These are phyloP conservation scores for Smittia aterrima DNA, from an alignment of 2,888 invertebrate species.

Conservation along the genomic window DNA sequence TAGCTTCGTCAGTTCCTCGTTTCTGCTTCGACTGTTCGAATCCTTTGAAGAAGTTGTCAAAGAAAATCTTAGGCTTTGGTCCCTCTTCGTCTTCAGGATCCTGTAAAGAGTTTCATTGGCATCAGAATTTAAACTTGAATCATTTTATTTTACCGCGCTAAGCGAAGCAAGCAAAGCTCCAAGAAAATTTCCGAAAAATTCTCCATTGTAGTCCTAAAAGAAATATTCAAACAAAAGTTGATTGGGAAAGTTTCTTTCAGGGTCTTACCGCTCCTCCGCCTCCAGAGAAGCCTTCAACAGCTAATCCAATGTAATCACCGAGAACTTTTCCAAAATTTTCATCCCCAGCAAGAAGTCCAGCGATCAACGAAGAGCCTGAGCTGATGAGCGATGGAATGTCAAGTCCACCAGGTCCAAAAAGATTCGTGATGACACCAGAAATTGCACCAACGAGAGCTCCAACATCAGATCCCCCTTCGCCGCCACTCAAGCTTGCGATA, in stretches of 20 bases:
- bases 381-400: constrained; percentile 51
- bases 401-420: constrained; percentile 54
- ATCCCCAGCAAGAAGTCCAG: constrained; percentile 51
- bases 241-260: too few relatives aligned
- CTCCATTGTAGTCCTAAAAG: constrained; percentile 51
- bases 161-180: constrained; percentile 52
- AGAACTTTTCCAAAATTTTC: constrained; percentile 53
- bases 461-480: constrained; percentile 53
- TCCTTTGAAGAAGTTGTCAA: constrained; percentile 48
- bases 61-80: constrained; percentile 50
- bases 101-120: constrained; percentile 44
- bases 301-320: constrained; percentile 51
- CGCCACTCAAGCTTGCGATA: constrained; percentile 53
- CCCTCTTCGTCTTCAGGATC: constrained; percentile 53
- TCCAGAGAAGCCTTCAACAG: constrained; percentile 49
- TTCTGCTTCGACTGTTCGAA: constrained; percentile 50
- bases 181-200: constrained; percentile 52
- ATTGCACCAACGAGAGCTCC: constrained; percentile 53
- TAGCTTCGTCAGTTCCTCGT: constrained; percentile 44
- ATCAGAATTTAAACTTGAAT: not conserved
- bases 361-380: constrained; percentile 49
- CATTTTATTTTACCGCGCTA: constrained; percentile 50
- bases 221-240: not conserved
- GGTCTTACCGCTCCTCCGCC: constrained; percentile 54
- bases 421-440: constrained; percentile 50